Conservation (phyloP, 2,888 invertebrate genomes). For the Dryococelus australis region DNA sequence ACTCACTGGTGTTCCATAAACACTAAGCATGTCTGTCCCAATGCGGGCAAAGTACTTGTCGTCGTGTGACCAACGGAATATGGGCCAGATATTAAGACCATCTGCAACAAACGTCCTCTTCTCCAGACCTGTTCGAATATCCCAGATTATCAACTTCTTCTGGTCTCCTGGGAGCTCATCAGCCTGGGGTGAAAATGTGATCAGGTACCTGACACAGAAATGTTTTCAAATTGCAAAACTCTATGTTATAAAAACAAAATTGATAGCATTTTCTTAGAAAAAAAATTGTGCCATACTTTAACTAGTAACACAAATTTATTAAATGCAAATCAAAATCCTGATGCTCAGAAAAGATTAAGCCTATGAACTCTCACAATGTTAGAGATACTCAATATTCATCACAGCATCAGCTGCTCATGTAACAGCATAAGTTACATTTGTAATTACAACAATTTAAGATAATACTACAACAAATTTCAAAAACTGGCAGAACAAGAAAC, state of each 20-base stretch:
- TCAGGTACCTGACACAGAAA: slow-evolving; percentile 72
- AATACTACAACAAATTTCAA: too few species aligned
- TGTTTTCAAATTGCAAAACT: slow-evolving; percentile 39
- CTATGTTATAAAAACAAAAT: too few species aligned
- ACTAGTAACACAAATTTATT: too few species aligned
- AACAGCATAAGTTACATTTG: too few species aligned
- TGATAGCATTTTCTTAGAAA: too few species aligned
- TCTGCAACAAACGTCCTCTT: slow-evolving; percentile 91
- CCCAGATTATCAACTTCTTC: slow-evolving; percentile 94
- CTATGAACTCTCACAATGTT: slow-evolving; percentile 19
- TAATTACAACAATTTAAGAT: too few species aligned
- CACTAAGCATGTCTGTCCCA: slow-evolving; percentile 82
- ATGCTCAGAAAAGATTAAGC: slow-evolving; percentile 38
- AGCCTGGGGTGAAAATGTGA: slow-evolving; percentile 89
- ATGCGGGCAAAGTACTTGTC: slow-evolving; percentile 94
- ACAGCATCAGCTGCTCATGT: not conserved
- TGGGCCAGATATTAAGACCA: slow-evolving; percentile 79
- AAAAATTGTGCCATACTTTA: too few species aligned
- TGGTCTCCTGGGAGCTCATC: slow-evolving; percentile 62
- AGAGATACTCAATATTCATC: not conserved
- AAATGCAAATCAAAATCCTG: too few species aligned
- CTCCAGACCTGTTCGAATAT: slow-evolving; percentile 92
- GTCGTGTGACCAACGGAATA: slow-evolving; percentile 97
- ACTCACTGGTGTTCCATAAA: slow-evolving; percentile 91
- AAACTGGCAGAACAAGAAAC: too few species aligned